A percentile compares a stretch with the other conserved stretches of the same genome.
Conservation (phyloP, 2,888 invertebrate species). For the Resseliella maxima region DNA sequence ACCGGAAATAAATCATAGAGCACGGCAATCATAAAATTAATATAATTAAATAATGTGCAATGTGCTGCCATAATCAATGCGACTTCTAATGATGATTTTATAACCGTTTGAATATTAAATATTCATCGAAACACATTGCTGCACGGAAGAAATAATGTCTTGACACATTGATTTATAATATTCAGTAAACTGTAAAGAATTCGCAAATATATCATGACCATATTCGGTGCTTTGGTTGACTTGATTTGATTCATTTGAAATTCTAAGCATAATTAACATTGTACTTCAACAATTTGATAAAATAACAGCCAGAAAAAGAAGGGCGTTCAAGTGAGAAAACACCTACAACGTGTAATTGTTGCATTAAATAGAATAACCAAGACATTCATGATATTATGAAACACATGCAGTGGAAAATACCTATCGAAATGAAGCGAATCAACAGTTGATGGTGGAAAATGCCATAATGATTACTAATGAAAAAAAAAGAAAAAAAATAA, state of each 20-base stretch:
- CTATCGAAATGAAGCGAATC: neutral
- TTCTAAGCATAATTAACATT: conserved; percentile 23
- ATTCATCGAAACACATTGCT: neutral
- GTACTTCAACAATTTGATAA: neutral
- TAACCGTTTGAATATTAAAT: neutral
- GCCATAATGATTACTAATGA: neutral
- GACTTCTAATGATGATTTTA: neutral
- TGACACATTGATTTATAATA: neutral
- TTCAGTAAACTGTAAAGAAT: neutral
- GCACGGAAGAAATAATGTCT: neutral
- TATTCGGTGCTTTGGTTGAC: neutral
- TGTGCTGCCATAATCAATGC: neutral
- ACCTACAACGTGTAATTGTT: neutral
- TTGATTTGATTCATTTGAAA: neutral
- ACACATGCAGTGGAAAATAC: neutral
- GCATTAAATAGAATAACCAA: neutral
- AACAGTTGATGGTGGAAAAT: neutral
- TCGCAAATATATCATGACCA: no score
- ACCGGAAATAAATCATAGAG: conserved; percentile 30
- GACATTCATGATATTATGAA: conserved; percentile 41
- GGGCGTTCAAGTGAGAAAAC: conserved; percentile 2
- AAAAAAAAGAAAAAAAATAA: neutral
- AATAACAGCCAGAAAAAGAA: neutral
- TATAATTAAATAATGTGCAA: conserved; percentile 33
- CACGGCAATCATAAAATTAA: conserved; percentile 19